phyloP scores from a whole-genome alignment of 2,888 invertebrate species.

The Allygus modestus region DNA sequence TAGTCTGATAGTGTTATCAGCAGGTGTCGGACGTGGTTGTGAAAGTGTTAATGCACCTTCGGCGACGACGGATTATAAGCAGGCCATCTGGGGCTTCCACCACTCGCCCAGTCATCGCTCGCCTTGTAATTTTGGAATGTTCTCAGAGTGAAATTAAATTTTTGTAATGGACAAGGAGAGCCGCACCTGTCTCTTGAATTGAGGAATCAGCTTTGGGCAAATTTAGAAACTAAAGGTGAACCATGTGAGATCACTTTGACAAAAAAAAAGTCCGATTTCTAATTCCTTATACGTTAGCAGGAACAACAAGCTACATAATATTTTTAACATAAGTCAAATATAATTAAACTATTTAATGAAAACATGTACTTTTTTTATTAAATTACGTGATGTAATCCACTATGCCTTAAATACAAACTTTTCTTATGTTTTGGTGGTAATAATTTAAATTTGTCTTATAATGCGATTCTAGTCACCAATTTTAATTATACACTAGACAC shows the following conservation, averaged over 20 bases:
- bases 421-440: too few relatives aligned
- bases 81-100: slow-evolving; percentile 16
- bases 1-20: slow-evolving; percentile 23
- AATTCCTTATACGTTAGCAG: too few relatives aligned
- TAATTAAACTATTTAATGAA: too few relatives aligned
- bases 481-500: too few relatives aligned
- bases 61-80: not conserved
- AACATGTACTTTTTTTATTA: too few relatives aligned
- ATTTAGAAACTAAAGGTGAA: not conserved
- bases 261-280: too few relatives aligned
- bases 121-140: slow-evolving; percentile 9
- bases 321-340: too few relatives aligned
- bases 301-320: too few relatives aligned
- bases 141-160: not conserved
- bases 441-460: too few relatives aligned
- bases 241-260: not conserved
- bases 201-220: not conserved
- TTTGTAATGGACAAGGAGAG: not conserved
- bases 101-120: not conserved
- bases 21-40: slow-evolving; percentile 30
- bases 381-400: too few relatives aligned
- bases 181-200: slow-evolving; percentile 1
- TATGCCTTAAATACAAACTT: too few relatives aligned
- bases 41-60: slow-evolving; percentile 39
- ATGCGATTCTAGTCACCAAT: too few relatives aligned